Evolutionary conservation across 2,113 vertebrate genomes (phyloP).

Genomic region (Dipodomys merriami): DNA sequence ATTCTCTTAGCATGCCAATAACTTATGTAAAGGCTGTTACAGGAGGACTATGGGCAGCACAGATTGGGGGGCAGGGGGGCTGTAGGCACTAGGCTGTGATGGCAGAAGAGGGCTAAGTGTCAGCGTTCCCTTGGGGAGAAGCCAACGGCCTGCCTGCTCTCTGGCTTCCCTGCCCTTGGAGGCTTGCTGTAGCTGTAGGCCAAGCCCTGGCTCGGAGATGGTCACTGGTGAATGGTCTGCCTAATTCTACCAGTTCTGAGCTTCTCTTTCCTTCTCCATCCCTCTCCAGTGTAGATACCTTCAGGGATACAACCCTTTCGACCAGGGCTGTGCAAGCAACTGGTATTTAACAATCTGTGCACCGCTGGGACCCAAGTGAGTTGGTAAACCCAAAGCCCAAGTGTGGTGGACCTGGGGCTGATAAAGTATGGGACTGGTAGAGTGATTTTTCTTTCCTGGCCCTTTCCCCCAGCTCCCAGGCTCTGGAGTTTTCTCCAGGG

Average conservation of each 20-base stretch:
- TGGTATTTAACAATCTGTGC: constrained; percentile 67
- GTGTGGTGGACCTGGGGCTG: background rate
- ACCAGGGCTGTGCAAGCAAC: constrained; percentile 64
- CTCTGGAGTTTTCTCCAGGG: background rate
- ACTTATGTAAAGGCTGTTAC: background rate
- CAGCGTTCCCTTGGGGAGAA: background rate
- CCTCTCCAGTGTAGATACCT: constrained; percentile 35
- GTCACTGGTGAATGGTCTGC: no score
- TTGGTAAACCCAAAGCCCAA: background rate
- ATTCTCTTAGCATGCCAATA: background rate
- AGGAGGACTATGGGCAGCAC: background rate
- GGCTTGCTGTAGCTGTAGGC: background rate
- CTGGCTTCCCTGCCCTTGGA: background rate
- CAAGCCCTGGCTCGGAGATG: background rate
- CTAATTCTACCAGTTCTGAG: constrained; percentile 31
- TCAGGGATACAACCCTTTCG: constrained; percentile 37
- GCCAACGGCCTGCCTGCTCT: no score
- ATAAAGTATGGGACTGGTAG: background rate
- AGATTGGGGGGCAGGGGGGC: background rate
- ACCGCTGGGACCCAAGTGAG: constrained; percentile 73
- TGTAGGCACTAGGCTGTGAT: background rate
- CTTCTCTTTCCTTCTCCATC: background rate
- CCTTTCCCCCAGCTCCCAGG: background rate
- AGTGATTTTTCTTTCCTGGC: no score
- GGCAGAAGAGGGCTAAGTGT: background rate